Evolutionary conservation across 2,113 vertebrate genomes (phyloP).

Genomic region (Hypocryptadius cinnamomeus): DNA sequence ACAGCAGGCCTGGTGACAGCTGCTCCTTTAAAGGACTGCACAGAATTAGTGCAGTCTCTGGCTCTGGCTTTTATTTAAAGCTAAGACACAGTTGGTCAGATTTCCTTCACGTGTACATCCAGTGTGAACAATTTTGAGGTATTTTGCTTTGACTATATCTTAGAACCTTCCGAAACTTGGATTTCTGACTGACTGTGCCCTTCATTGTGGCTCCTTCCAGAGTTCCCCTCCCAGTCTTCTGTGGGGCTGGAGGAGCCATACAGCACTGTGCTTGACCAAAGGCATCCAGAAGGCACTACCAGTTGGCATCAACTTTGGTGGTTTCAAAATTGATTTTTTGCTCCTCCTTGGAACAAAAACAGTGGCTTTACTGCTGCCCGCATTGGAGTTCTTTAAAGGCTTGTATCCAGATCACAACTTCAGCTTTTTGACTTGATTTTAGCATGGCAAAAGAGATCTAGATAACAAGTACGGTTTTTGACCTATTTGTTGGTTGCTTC

Average conservation of each 20-base stretch:
- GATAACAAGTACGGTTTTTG: not conserved
- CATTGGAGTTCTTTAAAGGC: not conserved
- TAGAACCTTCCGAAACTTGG: not conserved
- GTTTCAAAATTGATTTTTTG: not conserved
- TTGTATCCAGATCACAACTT: not conserved
- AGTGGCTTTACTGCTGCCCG: not conserved
- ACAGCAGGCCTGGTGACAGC: not conserved
- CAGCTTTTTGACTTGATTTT: not conserved
- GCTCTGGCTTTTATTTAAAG: not conserved
- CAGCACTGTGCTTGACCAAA: not conserved
- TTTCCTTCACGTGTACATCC: not conserved
- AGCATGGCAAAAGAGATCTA: not conserved
- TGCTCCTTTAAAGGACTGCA: not conserved
- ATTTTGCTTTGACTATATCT: not conserved
- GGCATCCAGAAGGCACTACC: not conserved
- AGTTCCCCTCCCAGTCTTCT: not conserved
- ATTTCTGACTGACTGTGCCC: not conserved
- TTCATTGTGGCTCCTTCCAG: not conserved
- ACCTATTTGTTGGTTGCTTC: not conserved
- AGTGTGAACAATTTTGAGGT: not conserved
- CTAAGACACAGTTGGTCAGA: not conserved
- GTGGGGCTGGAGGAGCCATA: rapidly evolving
- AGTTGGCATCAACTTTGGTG: not conserved
- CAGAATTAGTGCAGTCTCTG: not conserved
- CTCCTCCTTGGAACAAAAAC: not conserved